A percentile compares a stretch with the other conserved stretches of the same genome.
These are phyloP conservation scores for Tenualosa ilisha DNA, from an alignment of 2,797 vertebrate genomes.

Conservation along the genomic window DNA sequence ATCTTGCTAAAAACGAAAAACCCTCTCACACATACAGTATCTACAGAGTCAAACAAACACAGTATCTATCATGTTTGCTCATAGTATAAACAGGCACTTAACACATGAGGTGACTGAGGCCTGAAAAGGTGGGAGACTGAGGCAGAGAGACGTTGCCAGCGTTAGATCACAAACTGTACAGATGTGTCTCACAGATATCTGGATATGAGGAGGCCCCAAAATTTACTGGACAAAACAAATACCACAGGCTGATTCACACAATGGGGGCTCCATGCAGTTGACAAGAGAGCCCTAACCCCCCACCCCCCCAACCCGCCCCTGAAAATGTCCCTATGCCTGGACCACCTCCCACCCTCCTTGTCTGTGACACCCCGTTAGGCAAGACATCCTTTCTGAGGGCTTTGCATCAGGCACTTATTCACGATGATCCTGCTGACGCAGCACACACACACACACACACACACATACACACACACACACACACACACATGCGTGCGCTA, in stretches of 20 bases:
- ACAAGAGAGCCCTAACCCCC: constrained; percentile 40
- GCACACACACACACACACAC: background rate
- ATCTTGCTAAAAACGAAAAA: background rate
- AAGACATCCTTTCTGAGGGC: background rate
- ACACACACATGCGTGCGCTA: background rate
- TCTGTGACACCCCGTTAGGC: constrained; percentile 28
- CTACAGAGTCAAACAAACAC: constrained; percentile 26
- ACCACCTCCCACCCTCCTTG: background rate
- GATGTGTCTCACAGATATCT: background rate
- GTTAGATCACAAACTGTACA: constrained; percentile 23
- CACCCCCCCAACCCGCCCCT: constrained; percentile 34
- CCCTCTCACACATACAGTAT: background rate
- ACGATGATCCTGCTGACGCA: constrained; percentile 47
- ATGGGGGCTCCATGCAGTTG: constrained; percentile 6
- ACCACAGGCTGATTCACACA: constrained; percentile 27
- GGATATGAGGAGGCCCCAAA: background rate
- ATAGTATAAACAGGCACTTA: constrained; percentile 46
- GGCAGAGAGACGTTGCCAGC: background rate
- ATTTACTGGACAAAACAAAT: constrained; percentile 8
- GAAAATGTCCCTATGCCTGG: background rate
- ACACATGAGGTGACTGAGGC: constrained; percentile 24
- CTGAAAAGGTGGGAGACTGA: background rate
- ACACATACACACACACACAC: constrained; percentile 2
- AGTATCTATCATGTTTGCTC: background rate
- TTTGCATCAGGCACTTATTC: constrained; percentile 67